Base-by-base conservation (phyloP, 2,888 invertebrate species). In the Athalia circularis region DNA sequence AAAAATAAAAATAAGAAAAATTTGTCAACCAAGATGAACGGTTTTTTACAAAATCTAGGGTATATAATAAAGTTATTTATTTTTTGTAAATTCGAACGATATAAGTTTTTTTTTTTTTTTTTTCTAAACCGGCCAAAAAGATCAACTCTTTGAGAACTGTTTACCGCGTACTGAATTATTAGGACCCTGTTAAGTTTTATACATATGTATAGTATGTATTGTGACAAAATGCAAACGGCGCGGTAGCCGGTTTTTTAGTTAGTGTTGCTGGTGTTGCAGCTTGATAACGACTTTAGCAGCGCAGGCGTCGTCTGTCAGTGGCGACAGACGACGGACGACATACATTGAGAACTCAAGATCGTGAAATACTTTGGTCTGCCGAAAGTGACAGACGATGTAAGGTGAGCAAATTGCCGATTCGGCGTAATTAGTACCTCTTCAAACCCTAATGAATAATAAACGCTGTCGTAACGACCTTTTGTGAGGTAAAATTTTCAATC, bases 341-440 rank as follows among this genome's bases (percentile, higher is more conserved):
- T 57, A 45, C 72, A 59, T 72, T 47, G 43, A 45, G 45, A 13
- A 57, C 50, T 54, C 54, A 29, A 70, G 52, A 47, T 59, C 48
- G 72, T 47, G 43, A 43, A 59, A 72, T 72, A 72, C 59, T 72
- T 72, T 54, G 54, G 57, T 43, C 8, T 13, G 9, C n/a, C 82
- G 86, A 82, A 82, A 86, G 85, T 86, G 83, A 83, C 84, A 81
- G 83, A 84, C 80, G 82, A 86, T 86, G 87, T 84, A 84, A 86
- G 84, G 86, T 86, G 65, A 82, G 85, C 75, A 54, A 72, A 54
- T 59, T 76, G 47, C n/a, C 65, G 52, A 65, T 54, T 61, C 7
- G 8, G 15, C 4, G 8, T n/a, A 62, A 62, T 62, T 29, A 62
- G 8, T 62, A 13, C 62, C 8, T 13, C 62, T 15, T n/a, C 59